Evolutionary conservation across 2,113 vertebrate species (phyloP), one percentile per base, ranked within the genome.

Genomic region (Menura novaehollandiae): DNA sequence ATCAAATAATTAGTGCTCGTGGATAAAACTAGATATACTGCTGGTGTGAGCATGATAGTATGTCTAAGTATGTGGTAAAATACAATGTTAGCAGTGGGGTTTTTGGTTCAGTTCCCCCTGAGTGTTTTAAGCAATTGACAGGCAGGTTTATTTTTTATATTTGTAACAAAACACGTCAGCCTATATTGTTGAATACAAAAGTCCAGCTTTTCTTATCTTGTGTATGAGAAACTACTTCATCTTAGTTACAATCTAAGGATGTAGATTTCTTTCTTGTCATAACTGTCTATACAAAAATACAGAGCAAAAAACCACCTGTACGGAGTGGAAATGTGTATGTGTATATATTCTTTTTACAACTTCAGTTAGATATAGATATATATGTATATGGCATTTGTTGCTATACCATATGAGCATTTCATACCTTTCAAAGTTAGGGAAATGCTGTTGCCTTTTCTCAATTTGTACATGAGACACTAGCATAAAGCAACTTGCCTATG

Each of bases 11-110:
- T 60, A 49, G 11, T 56, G 30, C 47, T 94, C 3, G 2, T 47
- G 33, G 27, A 18, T 78, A 56, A 81, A 91, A 52, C 21, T 39
- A 68, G 26, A 23, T 72, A 22, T 7, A 15, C 49, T 63, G 43
- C 51, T 93, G 43, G 9, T 32, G 16, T 63, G 52, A 59, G 30
- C 55, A 30, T 55, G 39, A 19, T 32, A 64, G 9, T 66, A 47
- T 47, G 30, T 72, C 27, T 35, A 64, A 52, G 21, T 73, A 30
- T 62, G 33, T 13, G 63, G 39, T 55, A 74, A 74, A 78, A 55
- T 51, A 62, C 10, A 37, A 8, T 55, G 13, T 51, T 53, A 44
- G 19, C 12, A 7, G 4, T 58, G 15, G 3, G 0, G 2, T 4
- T 55, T 82, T 81, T 77, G 2, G 3, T 74, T 91, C 1, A 1